These are phyloP conservation scores for Mesaphorura yosii DNA, from an alignment of 1,140 invertebrate species.

Conservation along the genomic window DNA sequence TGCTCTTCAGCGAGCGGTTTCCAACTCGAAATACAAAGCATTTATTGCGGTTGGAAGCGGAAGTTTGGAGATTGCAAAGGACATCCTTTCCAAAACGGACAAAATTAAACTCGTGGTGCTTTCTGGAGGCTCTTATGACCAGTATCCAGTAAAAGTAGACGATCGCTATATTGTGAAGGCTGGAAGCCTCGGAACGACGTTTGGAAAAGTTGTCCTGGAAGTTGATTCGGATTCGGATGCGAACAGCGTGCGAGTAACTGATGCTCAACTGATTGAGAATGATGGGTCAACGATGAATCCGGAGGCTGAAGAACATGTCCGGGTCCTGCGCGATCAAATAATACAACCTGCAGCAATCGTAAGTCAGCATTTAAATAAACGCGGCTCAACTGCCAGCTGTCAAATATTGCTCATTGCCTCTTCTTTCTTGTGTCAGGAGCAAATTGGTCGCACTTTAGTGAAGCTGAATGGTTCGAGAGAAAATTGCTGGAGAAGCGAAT, in stretches of 20 bases:
- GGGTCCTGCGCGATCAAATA: too few species aligned
- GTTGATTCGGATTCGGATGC: neutral
- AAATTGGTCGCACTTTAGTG: conserved; percentile 32
- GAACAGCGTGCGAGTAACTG: neutral
- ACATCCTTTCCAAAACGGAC: conserved; percentile 1
- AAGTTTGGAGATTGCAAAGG: conserved; percentile 8
- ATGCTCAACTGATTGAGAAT: too few species aligned
- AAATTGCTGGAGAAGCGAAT: conserved; percentile 58
- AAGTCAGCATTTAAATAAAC: too few species aligned
- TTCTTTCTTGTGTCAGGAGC: too few species aligned
- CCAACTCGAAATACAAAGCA: neutral
- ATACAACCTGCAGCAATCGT: too few species aligned
- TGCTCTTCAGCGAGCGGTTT: neutral
- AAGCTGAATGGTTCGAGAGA: conserved; percentile 33
- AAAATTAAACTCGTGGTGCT: conserved; percentile 14
- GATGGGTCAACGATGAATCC: too few species aligned
- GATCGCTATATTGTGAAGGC: conserved; percentile 6
- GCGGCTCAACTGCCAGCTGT: too few species aligned
- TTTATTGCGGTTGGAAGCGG: conserved; percentile 17
- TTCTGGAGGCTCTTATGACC: neutral
- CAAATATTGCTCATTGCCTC: too few species aligned
- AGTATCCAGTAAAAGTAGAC: conserved; percentile 3
- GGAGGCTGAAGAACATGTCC: too few species aligned
- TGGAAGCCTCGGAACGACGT: neutral
- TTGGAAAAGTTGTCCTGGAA: conserved; percentile 11